Base-by-base conservation (phyloP, 1,140 invertebrate species). In the Saccostrea cuccullata region DNA sequence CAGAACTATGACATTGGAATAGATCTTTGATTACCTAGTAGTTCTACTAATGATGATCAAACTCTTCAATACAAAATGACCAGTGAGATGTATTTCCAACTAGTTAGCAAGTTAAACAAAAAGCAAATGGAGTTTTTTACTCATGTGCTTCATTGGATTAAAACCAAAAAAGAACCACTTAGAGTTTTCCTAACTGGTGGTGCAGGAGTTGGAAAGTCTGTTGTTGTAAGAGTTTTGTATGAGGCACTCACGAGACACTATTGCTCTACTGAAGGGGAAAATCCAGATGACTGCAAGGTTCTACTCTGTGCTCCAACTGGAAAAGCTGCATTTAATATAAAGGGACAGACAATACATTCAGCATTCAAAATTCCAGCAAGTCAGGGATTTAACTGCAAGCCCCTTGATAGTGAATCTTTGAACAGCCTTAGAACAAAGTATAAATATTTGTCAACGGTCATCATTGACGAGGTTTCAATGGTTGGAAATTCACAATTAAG, bases 181-280 rank as follows among this genome's bases (percentile, higher is more conserved):
- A 86, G 55, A 77, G 64, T 67, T n/a, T 70, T 86, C 64, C 26
- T 85, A 17, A 58, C 84, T n/a, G 91, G 87, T 20, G 86, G 86
- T 84, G 86, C 82, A 30, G 86, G 86, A 64, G 82, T 84, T 67
- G 86, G 86, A 15, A 88, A 88, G 84, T 86, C 85, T 55, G 85
- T 86, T 77, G 8, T 86, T 13, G 67, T 64, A 15, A 64, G 20
- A 4, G 73, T 73, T 17, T 8, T 87, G 12, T 87, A 82, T 83
- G 82, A 60, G 55, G 64, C 36, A 55, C 82, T 15, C 73, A 87
- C 23, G 23, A 55, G n/a, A 36, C 56, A 2, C 36, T 87, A 36
- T 36, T 83, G 77, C 23, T 26, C 47, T 15, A 55, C 11, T 11
- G 86, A 56, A 56, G 86, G 86, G 20, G 86, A 87, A 15, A 60